Conservation (phyloP, 2,888 invertebrate species). For the Busseola fusca region DNA sequence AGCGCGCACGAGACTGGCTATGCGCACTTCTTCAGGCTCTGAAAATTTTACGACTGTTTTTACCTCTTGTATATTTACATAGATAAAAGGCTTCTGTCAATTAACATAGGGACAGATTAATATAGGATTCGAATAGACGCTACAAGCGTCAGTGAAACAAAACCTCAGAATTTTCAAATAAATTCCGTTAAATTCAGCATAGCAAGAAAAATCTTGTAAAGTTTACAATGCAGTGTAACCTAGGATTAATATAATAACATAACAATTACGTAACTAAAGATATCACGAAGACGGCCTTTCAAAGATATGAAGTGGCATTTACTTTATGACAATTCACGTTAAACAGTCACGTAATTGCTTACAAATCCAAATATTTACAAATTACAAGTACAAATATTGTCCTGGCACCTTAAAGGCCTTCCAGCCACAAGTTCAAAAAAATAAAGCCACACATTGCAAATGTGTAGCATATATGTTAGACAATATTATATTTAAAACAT, state of each 20-base stretch:
- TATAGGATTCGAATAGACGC: background rate
- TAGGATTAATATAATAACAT: slow-evolving; percentile 9
- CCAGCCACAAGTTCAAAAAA: background rate
- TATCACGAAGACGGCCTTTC: slow-evolving; percentile 13
- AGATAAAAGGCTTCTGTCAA: background rate
- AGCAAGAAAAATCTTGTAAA: slow-evolving; percentile 1
- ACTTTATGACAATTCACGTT: slow-evolving; percentile 2
- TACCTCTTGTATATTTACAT: slow-evolving; percentile 29
- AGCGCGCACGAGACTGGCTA: slow-evolving; percentile 75
- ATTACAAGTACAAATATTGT: slow-evolving; percentile 2
- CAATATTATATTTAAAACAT: background rate
- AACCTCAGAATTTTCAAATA: background rate
- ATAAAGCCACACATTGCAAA: background rate
- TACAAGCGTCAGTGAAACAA: background rate
- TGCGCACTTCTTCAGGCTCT: slow-evolving; percentile 74
- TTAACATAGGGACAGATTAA: background rate
- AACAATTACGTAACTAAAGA: slow-evolving; percentile 17
- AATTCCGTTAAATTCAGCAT: slow-evolving; percentile 3
- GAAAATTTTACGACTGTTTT: slow-evolving; percentile 67
- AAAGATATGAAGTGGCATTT: slow-evolving; percentile 23
- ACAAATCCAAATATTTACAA: slow-evolving; percentile 9
- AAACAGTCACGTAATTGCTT: slow-evolving; percentile 12
- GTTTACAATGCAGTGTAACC: slow-evolving; percentile 7
- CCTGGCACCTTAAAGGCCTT: background rate
- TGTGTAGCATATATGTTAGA: background rate